phyloP scores from a whole-genome alignment of 2,888 invertebrate species.

The Ennomos fuscantarius region DNA sequence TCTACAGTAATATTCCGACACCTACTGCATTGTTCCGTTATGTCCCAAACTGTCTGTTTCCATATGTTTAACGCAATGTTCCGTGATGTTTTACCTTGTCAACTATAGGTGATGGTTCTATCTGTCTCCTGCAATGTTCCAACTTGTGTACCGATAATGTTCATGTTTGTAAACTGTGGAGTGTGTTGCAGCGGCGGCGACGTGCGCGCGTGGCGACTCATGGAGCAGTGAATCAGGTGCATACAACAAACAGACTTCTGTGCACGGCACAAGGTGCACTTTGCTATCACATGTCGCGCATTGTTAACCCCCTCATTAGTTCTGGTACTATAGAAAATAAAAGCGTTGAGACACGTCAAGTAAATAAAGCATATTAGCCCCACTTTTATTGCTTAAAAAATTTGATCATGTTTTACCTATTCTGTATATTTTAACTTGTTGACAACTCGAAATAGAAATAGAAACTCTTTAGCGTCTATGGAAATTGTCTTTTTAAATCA shows the following conservation, averaged over 20 bases:
- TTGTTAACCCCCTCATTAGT: conserved; percentile 28
- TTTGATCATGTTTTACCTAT: too few species aligned
- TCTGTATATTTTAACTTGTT: too few species aligned
- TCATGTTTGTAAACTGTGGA: conserved; percentile 38
- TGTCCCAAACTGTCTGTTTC: conserved; percentile 2
- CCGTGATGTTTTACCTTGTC: background rate
- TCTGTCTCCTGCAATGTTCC: background rate
- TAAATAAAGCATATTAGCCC: too few species aligned
- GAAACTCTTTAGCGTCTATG: too few species aligned
- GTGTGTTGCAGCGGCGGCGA: conserved; percentile 89
- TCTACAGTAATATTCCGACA: background rate
- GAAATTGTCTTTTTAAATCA: too few species aligned
- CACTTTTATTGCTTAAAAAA: too few species aligned
- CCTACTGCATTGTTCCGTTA: background rate
- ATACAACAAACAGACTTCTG: conserved; percentile 37
- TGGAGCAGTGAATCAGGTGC: conserved; percentile 72
- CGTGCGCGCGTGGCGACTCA: conserved; percentile 87
- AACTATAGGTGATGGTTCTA: background rate
- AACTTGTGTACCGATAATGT: conserved; percentile 5
- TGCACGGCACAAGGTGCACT: conserved; percentile 30
- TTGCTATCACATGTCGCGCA: conserved; percentile 25
- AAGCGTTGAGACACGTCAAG: background rate
- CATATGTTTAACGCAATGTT: background rate
- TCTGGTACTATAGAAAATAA: background rate
- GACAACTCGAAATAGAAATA: too few species aligned